Evolutionary conservation across 2,888 invertebrate genomes (phyloP).

Genomic region (Cynaeus angustus): DNA sequence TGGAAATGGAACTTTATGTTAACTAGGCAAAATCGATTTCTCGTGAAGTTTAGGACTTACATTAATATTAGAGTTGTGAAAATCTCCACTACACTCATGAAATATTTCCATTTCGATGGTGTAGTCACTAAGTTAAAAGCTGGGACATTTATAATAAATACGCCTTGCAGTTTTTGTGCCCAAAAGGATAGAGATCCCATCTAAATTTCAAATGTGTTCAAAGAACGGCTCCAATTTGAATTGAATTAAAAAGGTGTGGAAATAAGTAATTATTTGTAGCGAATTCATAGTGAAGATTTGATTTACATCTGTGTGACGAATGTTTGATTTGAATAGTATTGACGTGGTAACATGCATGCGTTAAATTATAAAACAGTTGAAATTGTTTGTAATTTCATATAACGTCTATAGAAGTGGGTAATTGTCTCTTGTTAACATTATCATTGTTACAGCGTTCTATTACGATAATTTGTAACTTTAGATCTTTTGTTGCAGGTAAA

Average conservation of each 20-base stretch:
- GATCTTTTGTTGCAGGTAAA: slow-evolving; percentile 44
- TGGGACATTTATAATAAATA: neutral
- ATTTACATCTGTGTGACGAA: slow-evolving; percentile 19
- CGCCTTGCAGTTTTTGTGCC: neutral
- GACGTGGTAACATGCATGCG: slow-evolving; percentile 14
- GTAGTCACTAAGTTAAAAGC: neutral
- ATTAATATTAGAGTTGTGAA: neutral
- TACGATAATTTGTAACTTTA: slow-evolving; percentile 25
- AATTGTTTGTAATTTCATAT: slow-evolving; percentile 34
- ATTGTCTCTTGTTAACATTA: slow-evolving; percentile 29
- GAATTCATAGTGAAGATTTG: slow-evolving; percentile 18
- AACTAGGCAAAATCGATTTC: neutral
- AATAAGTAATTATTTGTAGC: slow-evolving; percentile 32
- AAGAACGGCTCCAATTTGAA: slow-evolving; percentile 31
- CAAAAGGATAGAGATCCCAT: neutral
- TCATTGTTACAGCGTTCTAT: slow-evolving; percentile 19
- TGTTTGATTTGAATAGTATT: slow-evolving; percentile 15
- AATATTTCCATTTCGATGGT: no score
- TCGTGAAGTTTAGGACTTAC: neutral
- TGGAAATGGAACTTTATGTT: neutral
- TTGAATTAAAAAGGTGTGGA: slow-evolving; percentile 34
- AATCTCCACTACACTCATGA: no score
- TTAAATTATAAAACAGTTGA: slow-evolving; percentile 16
- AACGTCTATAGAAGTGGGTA: slow-evolving; percentile 27
- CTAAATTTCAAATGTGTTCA: slow-evolving; percentile 22